These are phyloP conservation scores for Sitobion miscanthi DNA, from an alignment of 1,140 invertebrate species.

Conservation along the genomic window DNA sequence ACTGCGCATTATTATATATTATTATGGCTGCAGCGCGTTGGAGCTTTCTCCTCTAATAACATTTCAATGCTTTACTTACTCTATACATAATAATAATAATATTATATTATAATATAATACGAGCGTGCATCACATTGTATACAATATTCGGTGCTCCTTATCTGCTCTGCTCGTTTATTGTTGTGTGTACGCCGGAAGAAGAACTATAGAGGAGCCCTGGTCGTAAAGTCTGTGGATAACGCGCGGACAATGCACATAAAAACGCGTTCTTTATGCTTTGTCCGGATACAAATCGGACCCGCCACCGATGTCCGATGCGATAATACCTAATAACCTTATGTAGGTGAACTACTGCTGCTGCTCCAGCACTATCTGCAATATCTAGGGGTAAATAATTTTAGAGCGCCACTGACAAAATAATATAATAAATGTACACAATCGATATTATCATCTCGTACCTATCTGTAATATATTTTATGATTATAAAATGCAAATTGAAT, in stretches of 20 bases:
- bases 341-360: not conserved
- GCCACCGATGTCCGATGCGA: not conserved
- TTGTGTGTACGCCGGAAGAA: not conserved
- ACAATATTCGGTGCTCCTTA: not conserved
- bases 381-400: not conserved
- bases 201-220: not conserved
- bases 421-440: not conserved
- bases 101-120: not conserved
- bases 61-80: not conserved
- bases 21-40: not conserved
- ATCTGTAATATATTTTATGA: not conserved
- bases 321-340: not conserved
- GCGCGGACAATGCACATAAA: constrained; percentile 31
- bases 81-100: too few species aligned
- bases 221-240: constrained; percentile 25
- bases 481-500: not conserved
- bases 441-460: not conserved
- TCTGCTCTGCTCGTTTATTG: constrained; percentile 14
- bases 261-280: constrained; percentile 6
- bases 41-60: not conserved
- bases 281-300: not conserved
- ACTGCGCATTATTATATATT: not conserved
- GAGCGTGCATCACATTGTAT: not conserved
- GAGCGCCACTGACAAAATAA: not conserved
- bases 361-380: not conserved